phyloP scores from a whole-genome alignment of 2,888 invertebrate genomes.

The Hemistola chrysoprasaria region DNA sequence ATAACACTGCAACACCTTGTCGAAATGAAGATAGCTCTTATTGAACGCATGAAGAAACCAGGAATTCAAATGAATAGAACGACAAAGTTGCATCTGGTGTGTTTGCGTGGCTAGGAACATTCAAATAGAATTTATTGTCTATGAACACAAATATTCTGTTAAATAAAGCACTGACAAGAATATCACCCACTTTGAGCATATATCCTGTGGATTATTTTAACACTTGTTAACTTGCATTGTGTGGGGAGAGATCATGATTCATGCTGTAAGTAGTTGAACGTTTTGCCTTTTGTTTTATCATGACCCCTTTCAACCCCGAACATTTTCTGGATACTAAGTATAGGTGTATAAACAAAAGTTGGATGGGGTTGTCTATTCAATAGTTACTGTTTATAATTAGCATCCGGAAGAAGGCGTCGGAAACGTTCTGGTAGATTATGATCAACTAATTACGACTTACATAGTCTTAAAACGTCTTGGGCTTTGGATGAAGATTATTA shows the following conservation, averaged over 20 bases:
- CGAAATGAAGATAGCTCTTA: background rate
- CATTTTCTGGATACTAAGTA: background rate
- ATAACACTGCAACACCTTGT: conserved; percentile 6
- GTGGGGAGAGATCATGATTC: conserved; percentile 18
- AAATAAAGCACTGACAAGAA: conserved; percentile 27
- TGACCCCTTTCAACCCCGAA: background rate
- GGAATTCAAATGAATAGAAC: background rate
- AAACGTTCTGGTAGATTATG: no score
- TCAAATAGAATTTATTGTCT: conserved; percentile 30
- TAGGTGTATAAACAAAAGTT: conserved; percentile 2
- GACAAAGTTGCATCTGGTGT: conserved; percentile 14
- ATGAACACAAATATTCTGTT: conserved; percentile 31
- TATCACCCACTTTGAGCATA: conserved; percentile 22
- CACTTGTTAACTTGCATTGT: conserved; percentile 21
- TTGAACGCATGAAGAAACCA: background rate
- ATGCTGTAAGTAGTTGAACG: conserved; percentile 7
- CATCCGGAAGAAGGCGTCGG: no score
- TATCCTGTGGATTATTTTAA: conserved; percentile 25
- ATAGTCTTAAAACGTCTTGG: no score
- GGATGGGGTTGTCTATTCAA: conserved; percentile 1
- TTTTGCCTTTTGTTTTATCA: conserved; percentile 9
- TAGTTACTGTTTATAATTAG: no score
- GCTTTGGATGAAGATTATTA: no score
- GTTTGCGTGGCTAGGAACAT: conserved; percentile 7
- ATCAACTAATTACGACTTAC: no score